phyloP scores from a whole-genome alignment of 2,888 invertebrate genomes.

The Strigamia transsilvanica region DNA sequence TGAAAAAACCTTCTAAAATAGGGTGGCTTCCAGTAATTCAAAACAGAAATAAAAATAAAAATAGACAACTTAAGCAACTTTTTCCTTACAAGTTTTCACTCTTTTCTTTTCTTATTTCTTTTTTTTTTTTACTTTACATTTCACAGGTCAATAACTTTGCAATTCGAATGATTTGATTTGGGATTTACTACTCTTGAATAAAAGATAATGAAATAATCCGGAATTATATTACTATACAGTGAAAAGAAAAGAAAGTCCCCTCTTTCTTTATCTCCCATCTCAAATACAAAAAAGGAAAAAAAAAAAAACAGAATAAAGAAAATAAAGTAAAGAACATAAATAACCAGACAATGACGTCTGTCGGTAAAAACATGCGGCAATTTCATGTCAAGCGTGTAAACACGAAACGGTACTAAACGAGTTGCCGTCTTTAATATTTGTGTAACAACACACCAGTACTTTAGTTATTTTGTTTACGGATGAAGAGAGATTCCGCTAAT shows the following conservation, averaged over 20 bases:
- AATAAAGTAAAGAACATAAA: background rate
- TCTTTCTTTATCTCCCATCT: background rate
- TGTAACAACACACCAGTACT: background rate
- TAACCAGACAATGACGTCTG: background rate
- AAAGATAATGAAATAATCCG: background rate
- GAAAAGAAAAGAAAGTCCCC: too few species aligned
- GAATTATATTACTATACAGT: too few species aligned
- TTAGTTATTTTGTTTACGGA: background rate
- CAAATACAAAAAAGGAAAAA: background rate
- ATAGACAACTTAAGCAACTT: background rate
- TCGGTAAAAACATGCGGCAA: background rate
- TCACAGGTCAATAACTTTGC: slow-evolving; percentile 11
- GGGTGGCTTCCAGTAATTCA: background rate
- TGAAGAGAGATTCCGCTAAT: background rate
- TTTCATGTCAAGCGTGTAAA: background rate
- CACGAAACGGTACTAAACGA: background rate
- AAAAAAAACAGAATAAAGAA: background rate
- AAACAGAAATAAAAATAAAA: background rate
- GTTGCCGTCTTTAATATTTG: background rate
- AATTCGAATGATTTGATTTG: background rate
- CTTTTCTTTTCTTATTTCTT: background rate
- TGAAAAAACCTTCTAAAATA: background rate
- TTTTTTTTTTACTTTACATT: background rate
- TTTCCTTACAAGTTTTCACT: background rate
- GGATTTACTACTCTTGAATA: background rate